Base-by-base conservation (phyloP, 2,888 invertebrate species). In the Sycophila texana region DNA sequence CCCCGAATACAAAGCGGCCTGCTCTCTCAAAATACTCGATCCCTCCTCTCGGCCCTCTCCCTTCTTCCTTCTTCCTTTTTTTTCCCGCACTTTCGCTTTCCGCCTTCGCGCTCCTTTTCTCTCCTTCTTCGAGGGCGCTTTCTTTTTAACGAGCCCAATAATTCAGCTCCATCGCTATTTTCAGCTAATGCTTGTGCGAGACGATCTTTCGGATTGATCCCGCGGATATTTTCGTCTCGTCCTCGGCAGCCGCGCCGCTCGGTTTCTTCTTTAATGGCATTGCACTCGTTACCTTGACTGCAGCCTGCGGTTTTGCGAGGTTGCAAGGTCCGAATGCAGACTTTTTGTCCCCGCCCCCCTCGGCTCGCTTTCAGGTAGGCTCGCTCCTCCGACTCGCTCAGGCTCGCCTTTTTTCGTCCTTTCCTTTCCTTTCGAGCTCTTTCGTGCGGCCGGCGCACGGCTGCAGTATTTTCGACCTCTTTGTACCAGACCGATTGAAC, bases 1-100 rank as follows among this genome's bases (percentile, higher is more conserved):
- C 87, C 87, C 87, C 87, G 88, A 88, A 89, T 89, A 88, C 88
- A 88, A 88, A 89, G 84, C 88, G n/a, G 86, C 47, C 18, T 18
- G 86, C 78, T 83, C 5, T 85, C 86, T 30, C 30, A 7, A 30
- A 30, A 30, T 30, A 30, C 30, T 4, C 86, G 85, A 84, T 85
- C 86, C 84, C 86, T 86, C 84, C 63, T 57, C 53, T 60, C 26
- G n/a, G n/a, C n/a, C n/a, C n/a, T n/a, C n/a, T n/a, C n/a, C n/a
- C n/a, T n/a, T n/a, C n/a, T n/a, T n/a, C n/a, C n/a, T 3, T 26
- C 26, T 26, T 26, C 26, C 26, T 3, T 3, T 26, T 30, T 30
- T 61, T 30, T 61, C 39, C 26, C n/a, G 61, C 61, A 30, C 26
- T 61, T 61, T 61, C 61, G 61, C 61, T 61, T 47, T 47, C 13